Conservation (phyloP, 2,113 vertebrate species). For the Dicerorhinus sumatrensis region DNA sequence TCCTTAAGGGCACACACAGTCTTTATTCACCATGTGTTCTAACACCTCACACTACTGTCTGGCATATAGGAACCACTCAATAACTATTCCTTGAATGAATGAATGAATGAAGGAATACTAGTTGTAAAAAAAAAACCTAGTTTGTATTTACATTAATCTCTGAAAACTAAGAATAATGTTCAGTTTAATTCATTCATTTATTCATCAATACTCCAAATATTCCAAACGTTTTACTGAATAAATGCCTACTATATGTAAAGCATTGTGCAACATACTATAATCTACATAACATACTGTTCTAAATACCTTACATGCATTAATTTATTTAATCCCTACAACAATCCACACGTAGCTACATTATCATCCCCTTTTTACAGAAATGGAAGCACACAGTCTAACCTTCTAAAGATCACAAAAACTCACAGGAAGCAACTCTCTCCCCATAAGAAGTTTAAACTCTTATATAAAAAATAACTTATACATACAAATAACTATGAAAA, state of each 20-base stretch:
- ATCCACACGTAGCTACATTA: not conserved
- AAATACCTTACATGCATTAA: not conserved
- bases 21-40: not conserved
- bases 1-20: not conserved
- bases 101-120: not conserved
- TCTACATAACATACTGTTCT: not conserved
- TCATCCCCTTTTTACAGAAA: not conserved
- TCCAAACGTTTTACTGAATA: not conserved
- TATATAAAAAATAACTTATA: not conserved
- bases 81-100: constrained; percentile 10
- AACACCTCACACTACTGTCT: not conserved
- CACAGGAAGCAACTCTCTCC: not conserved
- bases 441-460: not conserved
- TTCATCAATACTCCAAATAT: constrained; percentile 26
- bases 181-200: constrained; percentile 19
- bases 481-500: constrained; percentile 23
- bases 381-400: not conserved
- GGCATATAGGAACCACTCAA: not conserved
- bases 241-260: constrained; percentile 19
- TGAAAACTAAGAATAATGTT: constrained; percentile 42
- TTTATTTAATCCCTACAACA: constrained; percentile 6
- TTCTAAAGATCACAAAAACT: constrained; percentile 43
- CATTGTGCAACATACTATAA: not conserved
- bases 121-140: not conserved
- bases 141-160: not conserved